A percentile compares a stretch with the other conserved stretches of the same genome.
phyloP scores from a whole-genome alignment of 1,140 invertebrate species.

The Plodia interpunctella region DNA sequence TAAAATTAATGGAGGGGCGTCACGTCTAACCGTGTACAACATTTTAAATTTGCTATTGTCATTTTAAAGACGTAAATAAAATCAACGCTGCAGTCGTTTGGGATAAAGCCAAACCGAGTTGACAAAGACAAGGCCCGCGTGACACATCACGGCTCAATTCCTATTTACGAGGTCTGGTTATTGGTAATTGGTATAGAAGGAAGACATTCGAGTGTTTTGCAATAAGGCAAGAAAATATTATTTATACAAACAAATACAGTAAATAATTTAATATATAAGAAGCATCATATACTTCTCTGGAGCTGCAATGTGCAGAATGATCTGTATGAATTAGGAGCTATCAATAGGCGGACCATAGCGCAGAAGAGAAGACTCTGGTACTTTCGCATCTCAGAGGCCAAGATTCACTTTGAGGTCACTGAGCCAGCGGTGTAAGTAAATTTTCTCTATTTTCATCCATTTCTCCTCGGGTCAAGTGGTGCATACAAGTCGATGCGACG shows the following conservation, averaged over 20 bases:
- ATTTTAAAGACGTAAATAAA: slow-evolving; percentile 39
- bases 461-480: background rate
- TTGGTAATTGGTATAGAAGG: slow-evolving; percentile 34
- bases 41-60: slow-evolving; percentile 47
- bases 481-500: slow-evolving; percentile 7
- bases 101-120: slow-evolving; percentile 55
- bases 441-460: background rate
- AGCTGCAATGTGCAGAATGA: too few species aligned
- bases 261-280: too few species aligned
- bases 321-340: too few species aligned
- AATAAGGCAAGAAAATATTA: too few species aligned
- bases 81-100: slow-evolving; percentile 52
- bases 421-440: too few species aligned
- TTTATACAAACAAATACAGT: too few species aligned
- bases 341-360: too few species aligned
- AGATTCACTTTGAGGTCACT: too few species aligned
- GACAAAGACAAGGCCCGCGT: slow-evolving; percentile 42
- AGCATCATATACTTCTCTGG: too few species aligned
- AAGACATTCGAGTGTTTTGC: slow-evolving; percentile 27
- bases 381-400: too few species aligned
- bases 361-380: too few species aligned
- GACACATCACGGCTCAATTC: slow-evolving; percentile 34
- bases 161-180: slow-evolving; percentile 34
- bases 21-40: too few species aligned
- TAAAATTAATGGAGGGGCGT: slow-evolving; percentile 6